These are phyloP conservation scores for Shargacucullia verbasci DNA, from an alignment of 2,888 invertebrate species.

Conservation along the genomic window DNA sequence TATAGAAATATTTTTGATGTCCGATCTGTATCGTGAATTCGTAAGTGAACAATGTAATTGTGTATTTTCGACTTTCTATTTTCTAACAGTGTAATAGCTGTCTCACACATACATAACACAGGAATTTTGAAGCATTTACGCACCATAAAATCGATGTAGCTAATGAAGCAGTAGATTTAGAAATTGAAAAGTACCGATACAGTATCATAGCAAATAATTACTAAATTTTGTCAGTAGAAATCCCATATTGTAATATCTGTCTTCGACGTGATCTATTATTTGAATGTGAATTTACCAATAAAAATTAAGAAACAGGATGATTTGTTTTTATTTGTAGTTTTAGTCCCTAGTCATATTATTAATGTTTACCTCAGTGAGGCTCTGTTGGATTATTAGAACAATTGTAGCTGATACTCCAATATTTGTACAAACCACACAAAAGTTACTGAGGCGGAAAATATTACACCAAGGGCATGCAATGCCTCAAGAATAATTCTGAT, in stretches of 20 bases:
- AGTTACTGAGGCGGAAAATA: too few relatives aligned
- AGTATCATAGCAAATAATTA: conserved; percentile 84
- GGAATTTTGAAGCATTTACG: conserved; percentile 86
- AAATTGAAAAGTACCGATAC: conserved; percentile 86
- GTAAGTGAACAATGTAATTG: conserved; percentile 78
- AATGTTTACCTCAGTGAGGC: too few relatives aligned
- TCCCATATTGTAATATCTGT: conserved; percentile 83
- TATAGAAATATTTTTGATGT: conserved; percentile 87
- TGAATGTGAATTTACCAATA: conserved; percentile 89
- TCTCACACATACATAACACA: conserved; percentile 75
- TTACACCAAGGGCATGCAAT: too few relatives aligned
- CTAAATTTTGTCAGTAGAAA: conserved; percentile 86
- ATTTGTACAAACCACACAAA: too few relatives aligned
- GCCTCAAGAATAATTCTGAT: too few relatives aligned
- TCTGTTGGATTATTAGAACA: too few relatives aligned
- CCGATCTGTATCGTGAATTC: conserved; percentile 85
- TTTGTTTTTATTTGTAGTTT: conserved; percentile 51
- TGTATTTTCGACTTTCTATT: conserved; percentile 82
- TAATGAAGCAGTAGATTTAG: conserved; percentile 83
- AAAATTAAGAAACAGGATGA: conserved; percentile 80
- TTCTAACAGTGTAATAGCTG: conserved; percentile 77
- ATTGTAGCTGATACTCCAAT: too few relatives aligned
- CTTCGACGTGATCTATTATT: conserved; percentile 88
- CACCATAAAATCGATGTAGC: conserved; percentile 84
- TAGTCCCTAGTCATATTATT: not conserved